These are phyloP conservation scores for Piaya cayana DNA, from an alignment of 2,113 vertebrate genomes.

Conservation along the genomic window DNA sequence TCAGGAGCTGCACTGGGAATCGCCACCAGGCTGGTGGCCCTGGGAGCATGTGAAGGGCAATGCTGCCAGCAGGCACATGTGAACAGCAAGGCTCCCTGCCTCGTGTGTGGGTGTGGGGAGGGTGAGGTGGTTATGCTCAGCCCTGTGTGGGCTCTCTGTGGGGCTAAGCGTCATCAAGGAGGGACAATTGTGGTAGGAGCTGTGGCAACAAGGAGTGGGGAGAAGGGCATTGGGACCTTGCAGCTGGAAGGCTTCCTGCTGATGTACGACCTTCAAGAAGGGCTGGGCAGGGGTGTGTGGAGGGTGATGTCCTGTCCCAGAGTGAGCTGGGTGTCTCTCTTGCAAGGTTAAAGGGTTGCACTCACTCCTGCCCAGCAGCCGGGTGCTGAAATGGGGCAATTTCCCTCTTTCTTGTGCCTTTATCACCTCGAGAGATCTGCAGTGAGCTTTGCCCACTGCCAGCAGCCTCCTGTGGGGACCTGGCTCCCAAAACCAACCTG, in stretches of 20 bases:
- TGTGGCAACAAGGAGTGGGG: no score
- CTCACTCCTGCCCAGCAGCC: neutral
- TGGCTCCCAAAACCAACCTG: accelerated
- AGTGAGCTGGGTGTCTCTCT: neutral
- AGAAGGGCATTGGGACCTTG: accelerated
- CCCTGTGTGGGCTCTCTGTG: accelerated
- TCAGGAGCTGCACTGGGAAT: neutral
- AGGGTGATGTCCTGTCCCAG: accelerated
- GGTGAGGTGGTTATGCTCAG: no score
- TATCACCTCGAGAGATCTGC: neutral
- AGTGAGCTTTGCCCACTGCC: neutral
- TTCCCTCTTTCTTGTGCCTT: neutral
- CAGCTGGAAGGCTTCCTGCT: neutral
- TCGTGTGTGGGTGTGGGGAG: accelerated
- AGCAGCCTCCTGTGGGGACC: neutral
- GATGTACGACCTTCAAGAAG: neutral
- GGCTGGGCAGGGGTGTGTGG: neutral
- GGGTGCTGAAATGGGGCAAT: neutral
- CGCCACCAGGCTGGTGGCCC: neutral
- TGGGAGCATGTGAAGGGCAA: neutral
- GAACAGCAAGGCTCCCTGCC: no score
- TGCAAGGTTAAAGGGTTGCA: neutral
- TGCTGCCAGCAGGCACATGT: neutral
- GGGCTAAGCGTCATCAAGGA: accelerated
- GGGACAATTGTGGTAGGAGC: neutral